Evolutionary conservation across 2,797 vertebrate species (phyloP), one percentile per base, ranked within the genome.

Genomic region (Clarias laeviceps): DNA sequence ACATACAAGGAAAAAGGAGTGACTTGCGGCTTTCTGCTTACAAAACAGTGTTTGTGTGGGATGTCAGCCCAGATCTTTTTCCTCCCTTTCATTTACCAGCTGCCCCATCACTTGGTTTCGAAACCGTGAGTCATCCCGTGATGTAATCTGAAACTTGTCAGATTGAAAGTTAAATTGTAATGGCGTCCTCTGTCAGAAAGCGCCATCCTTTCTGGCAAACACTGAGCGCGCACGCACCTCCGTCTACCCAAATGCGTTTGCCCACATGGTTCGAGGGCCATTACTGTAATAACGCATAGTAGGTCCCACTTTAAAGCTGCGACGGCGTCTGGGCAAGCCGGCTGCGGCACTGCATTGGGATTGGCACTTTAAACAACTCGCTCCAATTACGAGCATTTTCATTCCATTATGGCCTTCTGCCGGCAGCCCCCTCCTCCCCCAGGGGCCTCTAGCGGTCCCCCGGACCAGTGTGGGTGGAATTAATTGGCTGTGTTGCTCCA

Each of bases 301-400:
- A 82, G 82, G 81, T 61, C 57, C 73, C 34, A 70, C 82, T 84
- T 84, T 86, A 82, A 88, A 86, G 66, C 72, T 4, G 69, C 77
- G 59, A 72, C 56, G 81, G 81, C 70, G 82, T 50, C 84, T 83
- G 54, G 72, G 56, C 77, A 82, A 89, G 82, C 72, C 84, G 83
- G 84, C 88, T 64, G 76, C 32, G 9, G 20, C 69, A 59, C 88
- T n/a, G 80, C 61, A 57, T 32, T 27, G 85, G 82, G 86, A 90
- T 83, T 79, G 84, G 80, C 86, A 89, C 80, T 89, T 89, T 88
- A 89, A 89, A 90, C 85, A 88, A 86, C 88, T 88, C 86, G 74
- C 68, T 84, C 87, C 89, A 91, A 89, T 89, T 90, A 89, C 69
- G 69, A 85, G 54, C 73, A 82, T 84, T 89, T 87, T 88, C 87